Base-by-base conservation (phyloP, 2,113 vertebrate species). In the Tursiops truncatus region DNA sequence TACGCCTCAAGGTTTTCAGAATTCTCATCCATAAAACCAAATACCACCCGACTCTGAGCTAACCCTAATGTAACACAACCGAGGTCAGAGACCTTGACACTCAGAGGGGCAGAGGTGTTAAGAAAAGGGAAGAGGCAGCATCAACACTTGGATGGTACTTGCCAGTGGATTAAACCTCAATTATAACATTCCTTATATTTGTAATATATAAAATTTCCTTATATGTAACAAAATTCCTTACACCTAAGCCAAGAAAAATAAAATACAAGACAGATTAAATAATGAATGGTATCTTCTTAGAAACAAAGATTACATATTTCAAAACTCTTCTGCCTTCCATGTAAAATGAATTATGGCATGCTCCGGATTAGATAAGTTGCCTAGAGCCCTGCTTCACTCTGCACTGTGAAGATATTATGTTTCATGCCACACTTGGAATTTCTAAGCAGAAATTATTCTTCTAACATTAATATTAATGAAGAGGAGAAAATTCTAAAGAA, bases 391-490 rank as follows among this genome's bases (percentile, higher is more conserved):
- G 36, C 36, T 80, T 81, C 36, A 76, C 21, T 89, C 33, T 81
- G 71, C 13, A 50, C 25, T 28, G 68, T 56, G 17, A 50, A 80
- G 38, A 81, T 74, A 76, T 1, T 76, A 44, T n/a, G 23, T 94
- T 94, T 96, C 21, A 33, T 44, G 58, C 33, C 5, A 20, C 0
- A 26, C 33, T 86, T 96, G 80, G 36, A 81, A 94, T 86, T 86
- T 96, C 62, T 86, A 62, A 97, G 44, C 25, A 56, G 50, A 85
- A 94, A 80, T 89, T 81, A 60, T 86, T 91, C 47, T 94, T 88
- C 63, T 77, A 53, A 53, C 77, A 92, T 81, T 92, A 94, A 85
- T 81, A 95, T 80, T 80, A 80, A 67, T 53, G 10, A 63, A 58
- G 26, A 73, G 47, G 63, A 10, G 58, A 88, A 90, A 84, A 85